Evolutionary conservation across 35 echinoderm and acorn worm genomes (phyloP).

Genomic region (Apostichopus parvimensis): DNA sequence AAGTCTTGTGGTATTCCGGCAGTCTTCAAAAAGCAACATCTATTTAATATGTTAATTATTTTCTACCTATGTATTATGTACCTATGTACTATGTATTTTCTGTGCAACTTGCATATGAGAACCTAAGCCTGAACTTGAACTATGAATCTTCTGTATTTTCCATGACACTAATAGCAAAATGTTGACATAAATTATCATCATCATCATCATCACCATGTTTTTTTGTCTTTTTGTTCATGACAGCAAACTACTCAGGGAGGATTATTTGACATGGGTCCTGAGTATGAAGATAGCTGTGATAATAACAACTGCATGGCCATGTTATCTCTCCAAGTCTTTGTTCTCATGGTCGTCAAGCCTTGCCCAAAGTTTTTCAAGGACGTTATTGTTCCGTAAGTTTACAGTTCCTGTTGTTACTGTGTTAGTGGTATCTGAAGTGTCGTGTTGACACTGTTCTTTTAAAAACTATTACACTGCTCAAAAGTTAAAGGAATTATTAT

Average conservation of each 20-base stretch:
- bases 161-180: too few species aligned
- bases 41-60: too few species aligned
- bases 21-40: too few species aligned
- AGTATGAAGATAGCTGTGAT: constrained; percentile 73
- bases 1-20: too few species aligned
- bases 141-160: too few species aligned
- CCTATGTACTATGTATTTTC: too few species aligned
- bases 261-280: constrained; percentile 59
- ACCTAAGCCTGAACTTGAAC: too few species aligned
- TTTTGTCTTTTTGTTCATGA: not conserved
- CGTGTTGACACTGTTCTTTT: not conserved
- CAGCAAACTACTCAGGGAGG: constrained; percentile 76
- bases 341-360: constrained; percentile 93
- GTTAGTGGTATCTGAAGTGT: not conserved
- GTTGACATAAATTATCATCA: too few species aligned
- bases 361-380: constrained; percentile 97
- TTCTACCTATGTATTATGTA: too few species aligned
- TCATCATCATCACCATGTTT: not conserved
- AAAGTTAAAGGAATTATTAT: too few species aligned
- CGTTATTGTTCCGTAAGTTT: constrained; percentile 93
- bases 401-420: not conserved
- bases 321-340: constrained; percentile 95
- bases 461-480: not conserved
- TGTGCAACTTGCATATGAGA: too few species aligned
- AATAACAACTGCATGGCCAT: constrained; percentile 96